phyloP scores from a whole-genome alignment of 2,797 vertebrate species.

The Psittacula echo region DNA sequence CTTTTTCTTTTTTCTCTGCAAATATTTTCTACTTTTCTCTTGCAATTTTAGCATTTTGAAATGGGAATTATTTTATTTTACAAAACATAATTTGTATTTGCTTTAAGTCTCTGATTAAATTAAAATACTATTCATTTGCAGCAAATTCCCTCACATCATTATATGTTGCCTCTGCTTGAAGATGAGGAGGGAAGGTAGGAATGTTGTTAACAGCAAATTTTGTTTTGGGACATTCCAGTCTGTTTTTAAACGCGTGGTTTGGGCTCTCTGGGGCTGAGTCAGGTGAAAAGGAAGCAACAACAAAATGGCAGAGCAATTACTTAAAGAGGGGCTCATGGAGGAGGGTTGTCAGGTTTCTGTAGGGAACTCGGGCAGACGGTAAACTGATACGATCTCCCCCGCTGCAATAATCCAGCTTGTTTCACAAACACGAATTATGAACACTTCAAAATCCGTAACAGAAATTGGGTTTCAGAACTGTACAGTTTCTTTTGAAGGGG shows the following conservation, averaged over 20 bases:
- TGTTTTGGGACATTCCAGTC: neutral
- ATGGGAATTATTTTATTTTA: constrained; percentile 35
- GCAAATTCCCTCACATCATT: neutral
- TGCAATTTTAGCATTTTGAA: constrained; percentile 14
- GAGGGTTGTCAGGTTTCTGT: constrained; percentile 3
- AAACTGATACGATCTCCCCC: constrained; percentile 15
- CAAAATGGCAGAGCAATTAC: constrained; percentile 55
- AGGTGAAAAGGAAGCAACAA: constrained; percentile 54
- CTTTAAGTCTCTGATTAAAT: neutral
- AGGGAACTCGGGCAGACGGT: constrained; percentile 17
- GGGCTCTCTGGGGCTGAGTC: constrained; percentile 5
- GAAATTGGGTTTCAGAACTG: neutral
- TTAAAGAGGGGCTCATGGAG: neutral
- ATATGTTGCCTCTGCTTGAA: neutral
- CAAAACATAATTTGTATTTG: constrained; percentile 40
- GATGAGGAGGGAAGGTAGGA: neutral
- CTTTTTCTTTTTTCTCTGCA: neutral
- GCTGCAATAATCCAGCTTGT: constrained; percentile 9
- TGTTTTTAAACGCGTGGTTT: neutral
- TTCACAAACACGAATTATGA: constrained; percentile 49
- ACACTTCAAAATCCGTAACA: constrained; percentile 23
- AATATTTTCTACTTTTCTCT: constrained; percentile 31
- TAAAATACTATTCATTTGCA: constrained; percentile 17
- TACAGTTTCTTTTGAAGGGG: neutral
- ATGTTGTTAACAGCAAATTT: neutral